A percentile compares a stretch with the other conserved stretches of the same genome.
phyloP scores from a whole-genome alignment of 2,797 vertebrate genomes.

The Diceros bicornis region DNA sequence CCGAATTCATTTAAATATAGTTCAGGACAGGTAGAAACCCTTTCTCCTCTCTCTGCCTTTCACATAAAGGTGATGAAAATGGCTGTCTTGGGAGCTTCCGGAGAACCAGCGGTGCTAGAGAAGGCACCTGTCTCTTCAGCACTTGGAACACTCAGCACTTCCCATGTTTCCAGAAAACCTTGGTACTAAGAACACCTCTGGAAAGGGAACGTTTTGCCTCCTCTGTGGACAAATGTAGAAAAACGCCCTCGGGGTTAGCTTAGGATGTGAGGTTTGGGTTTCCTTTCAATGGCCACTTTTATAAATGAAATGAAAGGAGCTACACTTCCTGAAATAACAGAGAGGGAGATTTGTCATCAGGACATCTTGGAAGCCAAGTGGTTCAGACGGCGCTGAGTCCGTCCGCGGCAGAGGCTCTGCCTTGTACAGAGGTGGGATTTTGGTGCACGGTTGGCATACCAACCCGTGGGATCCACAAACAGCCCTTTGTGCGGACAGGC shows the following conservation, averaged over 20 bases:
- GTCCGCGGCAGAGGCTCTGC: rapidly evolving
- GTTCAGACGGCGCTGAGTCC: not conserved
- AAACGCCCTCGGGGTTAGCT: not conserved
- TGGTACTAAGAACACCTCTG: not conserved
- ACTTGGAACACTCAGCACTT: not conserved
- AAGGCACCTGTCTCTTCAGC: not conserved
- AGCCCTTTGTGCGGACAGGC: not conserved
- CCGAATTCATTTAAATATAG: not conserved
- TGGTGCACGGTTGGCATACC: not conserved
- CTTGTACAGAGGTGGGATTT: not conserved
- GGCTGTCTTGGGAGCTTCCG: not conserved
- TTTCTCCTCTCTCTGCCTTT: not conserved
- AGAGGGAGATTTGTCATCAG: not conserved
- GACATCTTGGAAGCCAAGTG: not conserved
- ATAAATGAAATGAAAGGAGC: constrained; percentile 34
- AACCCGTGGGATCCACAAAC: not conserved
- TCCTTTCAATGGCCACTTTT: constrained; percentile 34
- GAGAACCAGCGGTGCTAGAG: not conserved
- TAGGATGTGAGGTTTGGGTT: not conserved
- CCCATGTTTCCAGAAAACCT: not conserved
- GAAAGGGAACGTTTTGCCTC: not conserved
- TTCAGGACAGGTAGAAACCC: not conserved
- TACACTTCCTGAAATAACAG: not conserved
- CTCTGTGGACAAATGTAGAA: not conserved
- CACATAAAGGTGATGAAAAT: not conserved